These are phyloP conservation scores for Ivindomyrus marchei DNA, from an alignment of 2,113 vertebrate species.

Conservation along the genomic window DNA sequence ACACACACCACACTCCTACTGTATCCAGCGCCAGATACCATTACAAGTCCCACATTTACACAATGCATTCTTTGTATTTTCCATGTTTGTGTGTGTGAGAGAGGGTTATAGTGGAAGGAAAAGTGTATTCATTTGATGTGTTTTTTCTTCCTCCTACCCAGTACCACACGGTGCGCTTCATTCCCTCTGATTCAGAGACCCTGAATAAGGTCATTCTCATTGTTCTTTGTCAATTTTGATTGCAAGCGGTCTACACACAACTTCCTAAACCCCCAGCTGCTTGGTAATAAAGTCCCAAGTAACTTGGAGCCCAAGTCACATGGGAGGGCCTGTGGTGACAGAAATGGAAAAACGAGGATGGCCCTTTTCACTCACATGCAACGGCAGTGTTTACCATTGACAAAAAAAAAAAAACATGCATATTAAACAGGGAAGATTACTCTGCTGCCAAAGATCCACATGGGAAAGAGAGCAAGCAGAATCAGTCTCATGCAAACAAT, in stretches of 20 bases:
- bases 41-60: conserved; percentile 63
- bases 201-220: not conserved
- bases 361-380: not conserved
- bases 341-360: not conserved
- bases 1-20: conserved; percentile 21
- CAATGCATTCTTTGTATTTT: conserved; percentile 57
- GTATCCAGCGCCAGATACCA: conserved; percentile 41
- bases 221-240: not conserved
- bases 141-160: conserved; percentile 29
- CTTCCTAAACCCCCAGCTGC: not conserved
- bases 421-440: not conserved
- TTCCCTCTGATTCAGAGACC: conserved; percentile 8
- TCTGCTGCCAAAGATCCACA: not conserved
- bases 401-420: not conserved
- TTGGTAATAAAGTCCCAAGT: conserved; percentile 17
- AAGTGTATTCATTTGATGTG: not conserved
- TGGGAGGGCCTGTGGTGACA: conserved; percentile 30
- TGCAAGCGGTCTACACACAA: not conserved
- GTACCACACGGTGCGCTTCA: conserved; percentile 20
- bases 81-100: not conserved
- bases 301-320: conserved; percentile 35
- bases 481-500: not conserved
- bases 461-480: not conserved
- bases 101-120: conserved; percentile 22
- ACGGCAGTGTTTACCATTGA: conserved; percentile 8